Evolutionary conservation across 2,113 vertebrate genomes (phyloP), one percentile per base, ranked within the genome.

Genomic region (Triplophysa tibetana): DNA sequence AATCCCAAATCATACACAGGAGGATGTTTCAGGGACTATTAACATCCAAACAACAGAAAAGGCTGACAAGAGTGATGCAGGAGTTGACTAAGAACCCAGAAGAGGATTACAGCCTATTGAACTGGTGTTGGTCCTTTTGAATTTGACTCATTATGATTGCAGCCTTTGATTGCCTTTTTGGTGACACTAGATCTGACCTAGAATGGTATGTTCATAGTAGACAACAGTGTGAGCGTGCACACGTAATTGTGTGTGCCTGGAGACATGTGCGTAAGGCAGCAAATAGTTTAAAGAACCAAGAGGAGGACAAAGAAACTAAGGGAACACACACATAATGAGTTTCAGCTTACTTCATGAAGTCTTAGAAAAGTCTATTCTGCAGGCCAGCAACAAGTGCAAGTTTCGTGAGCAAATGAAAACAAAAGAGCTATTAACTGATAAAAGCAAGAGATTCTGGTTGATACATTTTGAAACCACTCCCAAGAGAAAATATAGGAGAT

Each of bases 251-350:
- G 16, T 58, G 58, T 45, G 56, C 52, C 60, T 13, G 33, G 62
- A 23, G 2, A 4, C 48, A 72, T 56, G 26, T 16, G 19, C 45
- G 60, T 16, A 21, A 38, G 41, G 23, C 48, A 75, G 41, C n/a
- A 73, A 24, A 76, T 52, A 38, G 77, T 70, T 43, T 86, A 6
- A 81, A 81, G 17, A 78, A 64, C 69, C 41, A 48, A 56, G 19
- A 67, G 74, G 38, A 82, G 33, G 69, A 60, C 10, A 85, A 86
- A 67, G n/a, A 85, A 84, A 81, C 82, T 72, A 69, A 10, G 54
- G 16, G 54, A 58, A 65, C 48, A 73, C 48, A n/a, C 60, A 62
- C 54, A 68, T 8, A 29, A n/a, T 58, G 54, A 58, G n/a, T 21
- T 29, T 52, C 23, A 14, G 12, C 12, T 26, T 11, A 13, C 24